Conservation (phyloP, 2,888 invertebrate species). For the Gastrophysa polygoni region DNA sequence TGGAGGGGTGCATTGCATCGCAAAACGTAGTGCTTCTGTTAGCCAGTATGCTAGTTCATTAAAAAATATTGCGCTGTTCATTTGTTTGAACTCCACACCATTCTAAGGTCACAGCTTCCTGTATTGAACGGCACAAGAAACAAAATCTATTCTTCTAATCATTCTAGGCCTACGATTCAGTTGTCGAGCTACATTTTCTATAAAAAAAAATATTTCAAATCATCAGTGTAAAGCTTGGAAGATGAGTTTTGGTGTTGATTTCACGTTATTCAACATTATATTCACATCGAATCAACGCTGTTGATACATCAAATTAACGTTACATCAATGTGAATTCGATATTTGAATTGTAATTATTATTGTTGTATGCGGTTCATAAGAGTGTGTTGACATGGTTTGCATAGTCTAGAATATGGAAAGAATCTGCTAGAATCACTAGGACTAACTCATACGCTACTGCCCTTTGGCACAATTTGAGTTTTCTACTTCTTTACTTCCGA, state of each 20-base stretch:
- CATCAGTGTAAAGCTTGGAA: background rate
- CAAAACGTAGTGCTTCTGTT: conserved; percentile 56
- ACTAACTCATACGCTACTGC: conserved; percentile 50
- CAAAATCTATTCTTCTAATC: conserved; percentile 22
- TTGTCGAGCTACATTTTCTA: background rate
- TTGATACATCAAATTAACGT: no score
- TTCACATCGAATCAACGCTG: background rate
- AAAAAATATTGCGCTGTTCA: conserved; percentile 18
- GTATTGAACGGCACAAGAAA: conserved; percentile 17
- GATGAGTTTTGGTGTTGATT: background rate
- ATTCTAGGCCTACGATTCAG: conserved; percentile 37
- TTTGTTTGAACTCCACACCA: conserved; percentile 43
- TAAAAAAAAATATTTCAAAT: background rate
- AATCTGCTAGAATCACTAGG: conserved; percentile 33
- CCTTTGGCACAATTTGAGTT: conserved; percentile 48
- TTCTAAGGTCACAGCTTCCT: conserved; percentile 51
- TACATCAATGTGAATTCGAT: no score
- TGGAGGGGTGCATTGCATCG: conserved; percentile 59
- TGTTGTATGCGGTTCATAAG: background rate
- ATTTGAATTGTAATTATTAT: no score
- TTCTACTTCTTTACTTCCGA: conserved; percentile 30
- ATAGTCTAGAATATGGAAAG: background rate
- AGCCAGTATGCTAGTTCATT: conserved; percentile 48
- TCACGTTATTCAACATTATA: background rate
- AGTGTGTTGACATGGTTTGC: background rate